Conservation (phyloP, 1,140 invertebrate genomes). For the Polypedilum vanderplanki region DNA sequence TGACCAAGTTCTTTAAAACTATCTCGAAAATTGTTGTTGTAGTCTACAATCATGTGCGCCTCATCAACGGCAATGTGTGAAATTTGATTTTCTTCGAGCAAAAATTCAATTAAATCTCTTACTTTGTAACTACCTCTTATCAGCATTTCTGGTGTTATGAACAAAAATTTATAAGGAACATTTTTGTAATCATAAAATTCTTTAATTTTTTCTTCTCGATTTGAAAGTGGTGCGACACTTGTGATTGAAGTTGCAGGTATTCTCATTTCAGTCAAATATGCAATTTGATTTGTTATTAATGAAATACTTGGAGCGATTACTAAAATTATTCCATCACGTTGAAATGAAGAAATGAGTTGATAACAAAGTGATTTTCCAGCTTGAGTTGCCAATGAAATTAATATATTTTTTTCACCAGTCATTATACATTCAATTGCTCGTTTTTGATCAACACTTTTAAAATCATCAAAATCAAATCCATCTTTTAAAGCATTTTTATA, state of each 20-base stretch:
- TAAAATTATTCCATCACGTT: background rate
- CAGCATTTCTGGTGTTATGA: background rate
- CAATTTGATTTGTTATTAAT: background rate
- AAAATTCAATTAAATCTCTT: background rate
- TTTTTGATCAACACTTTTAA: background rate
- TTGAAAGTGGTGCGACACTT: background rate
- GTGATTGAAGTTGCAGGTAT: background rate
- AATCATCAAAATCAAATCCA: background rate
- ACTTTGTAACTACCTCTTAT: background rate
- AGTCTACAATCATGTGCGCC: background rate
- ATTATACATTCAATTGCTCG: background rate
- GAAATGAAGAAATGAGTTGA: background rate
- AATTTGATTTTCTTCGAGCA: background rate
- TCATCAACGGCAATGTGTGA: background rate
- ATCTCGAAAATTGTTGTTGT: background rate
- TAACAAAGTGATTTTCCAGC: constrained; percentile 5
- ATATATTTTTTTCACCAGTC: background rate
- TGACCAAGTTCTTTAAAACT: background rate
- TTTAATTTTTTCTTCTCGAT: background rate
- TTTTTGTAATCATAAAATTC: background rate
- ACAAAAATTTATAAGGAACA: background rate
- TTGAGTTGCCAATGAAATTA: background rate
- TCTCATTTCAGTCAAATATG: background rate
- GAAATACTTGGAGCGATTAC: background rate
- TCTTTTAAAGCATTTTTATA: background rate